Percentiles rank a stretch among this genome's conserved stretches.
These are phyloP conservation scores for Ametastegia equiseti DNA, from an alignment of 2,888 invertebrate species.

Conservation along the genomic window DNA sequence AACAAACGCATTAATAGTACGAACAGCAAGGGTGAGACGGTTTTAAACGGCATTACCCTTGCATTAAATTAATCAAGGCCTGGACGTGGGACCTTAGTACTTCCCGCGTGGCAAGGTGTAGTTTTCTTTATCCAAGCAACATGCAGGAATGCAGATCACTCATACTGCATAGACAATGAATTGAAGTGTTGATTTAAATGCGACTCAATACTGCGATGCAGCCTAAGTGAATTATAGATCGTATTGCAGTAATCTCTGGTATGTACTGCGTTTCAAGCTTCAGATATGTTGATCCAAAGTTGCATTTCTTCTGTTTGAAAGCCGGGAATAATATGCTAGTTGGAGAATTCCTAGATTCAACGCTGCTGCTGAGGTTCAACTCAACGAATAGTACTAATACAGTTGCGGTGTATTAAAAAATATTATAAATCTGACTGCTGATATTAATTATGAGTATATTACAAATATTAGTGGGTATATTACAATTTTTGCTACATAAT, in stretches of 20 bases:
- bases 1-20: conserved; percentile 14
- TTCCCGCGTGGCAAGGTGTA: neutral
- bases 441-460: conserved; percentile 41
- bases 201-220: neutral
- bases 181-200: conserved; percentile 19
- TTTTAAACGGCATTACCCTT: conserved; percentile 17
- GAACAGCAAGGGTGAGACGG: conserved; percentile 12
- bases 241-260: neutral
- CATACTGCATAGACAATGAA: conserved; percentile 59
- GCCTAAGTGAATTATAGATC: neutral
- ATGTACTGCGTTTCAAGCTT: conserved; percentile 18
- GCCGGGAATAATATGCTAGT: neutral
- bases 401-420: neutral
- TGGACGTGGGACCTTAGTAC: conserved; percentile 18
- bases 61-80: neutral
- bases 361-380: too few relatives aligned
- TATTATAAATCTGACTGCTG: neutral
- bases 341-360: too few relatives aligned
- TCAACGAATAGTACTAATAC: too few relatives aligned
- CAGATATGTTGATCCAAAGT: too few relatives aligned
- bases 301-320: too few relatives aligned
- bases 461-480: neutral
- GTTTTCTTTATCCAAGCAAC: conserved; percentile 26
- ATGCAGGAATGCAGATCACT: conserved; percentile 47
- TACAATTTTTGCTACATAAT: conserved; percentile 11